phyloP scores from a whole-genome alignment of 2,113 vertebrate species.

The Turnix velox region DNA sequence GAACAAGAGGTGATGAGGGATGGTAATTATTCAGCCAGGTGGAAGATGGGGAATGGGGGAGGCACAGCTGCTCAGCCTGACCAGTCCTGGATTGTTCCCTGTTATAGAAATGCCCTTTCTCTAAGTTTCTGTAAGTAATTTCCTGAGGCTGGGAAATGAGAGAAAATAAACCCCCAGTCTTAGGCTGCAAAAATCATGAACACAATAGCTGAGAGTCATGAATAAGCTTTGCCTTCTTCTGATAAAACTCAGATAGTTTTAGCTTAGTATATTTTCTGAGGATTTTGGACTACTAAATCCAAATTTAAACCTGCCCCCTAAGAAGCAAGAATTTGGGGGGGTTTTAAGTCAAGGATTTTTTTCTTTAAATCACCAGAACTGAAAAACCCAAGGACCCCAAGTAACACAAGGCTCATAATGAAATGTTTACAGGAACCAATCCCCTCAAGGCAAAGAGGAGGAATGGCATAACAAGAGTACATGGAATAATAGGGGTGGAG shows the following conservation, averaged over 20 bases:
- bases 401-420: not conserved
- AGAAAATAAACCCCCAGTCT: not conserved
- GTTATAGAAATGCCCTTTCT: not conserved
- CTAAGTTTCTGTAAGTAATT: not conserved
- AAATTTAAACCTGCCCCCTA: not conserved
- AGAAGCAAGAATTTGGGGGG: not conserved
- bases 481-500: not conserved
- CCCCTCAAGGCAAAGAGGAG: not conserved
- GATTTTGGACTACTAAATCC: not conserved
- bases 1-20: not conserved
- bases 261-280: not conserved
- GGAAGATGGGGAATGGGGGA: not conserved
- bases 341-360: not conserved
- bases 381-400: not conserved
- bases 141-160: not conserved
- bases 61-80: conserved; percentile 22
- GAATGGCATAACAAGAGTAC: not conserved
- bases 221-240: not conserved
- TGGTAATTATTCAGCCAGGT: conserved; percentile 18
- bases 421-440: not conserved
- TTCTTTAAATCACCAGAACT: not conserved
- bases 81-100: not conserved
- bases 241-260: no score
- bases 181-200: not conserved
- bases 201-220: not conserved